Conservation (phyloP, 2,113 vertebrate genomes). For the Chrysochloris asiatica region DNA sequence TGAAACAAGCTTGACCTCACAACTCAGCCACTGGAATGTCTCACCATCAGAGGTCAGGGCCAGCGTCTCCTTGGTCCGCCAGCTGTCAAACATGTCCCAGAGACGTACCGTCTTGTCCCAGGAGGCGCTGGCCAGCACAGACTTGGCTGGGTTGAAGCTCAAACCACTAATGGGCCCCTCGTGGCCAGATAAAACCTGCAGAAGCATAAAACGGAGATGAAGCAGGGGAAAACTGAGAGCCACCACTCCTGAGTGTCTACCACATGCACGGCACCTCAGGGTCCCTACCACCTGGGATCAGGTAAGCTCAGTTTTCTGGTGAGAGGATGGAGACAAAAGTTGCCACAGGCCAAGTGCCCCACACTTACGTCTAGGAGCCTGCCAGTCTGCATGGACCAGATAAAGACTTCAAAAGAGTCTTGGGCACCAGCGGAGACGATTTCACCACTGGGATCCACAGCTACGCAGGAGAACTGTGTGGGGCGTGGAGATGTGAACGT, state of each 20-base stretch:
- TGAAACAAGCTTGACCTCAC: background rate
- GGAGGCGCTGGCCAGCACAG: conserved; percentile 94
- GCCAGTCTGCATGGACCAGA: conserved; percentile 99
- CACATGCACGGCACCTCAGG: background rate
- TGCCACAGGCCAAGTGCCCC: background rate
- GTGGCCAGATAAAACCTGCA: conserved; percentile 94
- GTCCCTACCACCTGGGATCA: background rate
- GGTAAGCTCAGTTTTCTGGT: background rate
- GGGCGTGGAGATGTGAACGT: conserved; percentile 95
- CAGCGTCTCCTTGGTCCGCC: conserved; percentile 94
- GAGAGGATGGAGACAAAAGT: background rate
- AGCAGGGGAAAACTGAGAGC: background rate
- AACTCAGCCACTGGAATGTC: background rate
- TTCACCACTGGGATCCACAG: conserved; percentile 94
- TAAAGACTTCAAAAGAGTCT: conserved; percentile 97
- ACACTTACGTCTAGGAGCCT: conserved; percentile 92
- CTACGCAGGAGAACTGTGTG: conserved; percentile 94
- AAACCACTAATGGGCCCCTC: conserved; percentile 94
- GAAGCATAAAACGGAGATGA: background rate
- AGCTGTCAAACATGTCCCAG: conserved; percentile 99
- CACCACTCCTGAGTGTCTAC: background rate
- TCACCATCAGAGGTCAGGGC: conserved; percentile 91
- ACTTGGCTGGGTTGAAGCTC: conserved; percentile 92
- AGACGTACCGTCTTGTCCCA: conserved; percentile 95
- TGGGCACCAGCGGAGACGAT: conserved; percentile 95